Evolutionary conservation across 1,140 invertebrate genomes (phyloP).

Genomic region (Achroia grisella): DNA sequence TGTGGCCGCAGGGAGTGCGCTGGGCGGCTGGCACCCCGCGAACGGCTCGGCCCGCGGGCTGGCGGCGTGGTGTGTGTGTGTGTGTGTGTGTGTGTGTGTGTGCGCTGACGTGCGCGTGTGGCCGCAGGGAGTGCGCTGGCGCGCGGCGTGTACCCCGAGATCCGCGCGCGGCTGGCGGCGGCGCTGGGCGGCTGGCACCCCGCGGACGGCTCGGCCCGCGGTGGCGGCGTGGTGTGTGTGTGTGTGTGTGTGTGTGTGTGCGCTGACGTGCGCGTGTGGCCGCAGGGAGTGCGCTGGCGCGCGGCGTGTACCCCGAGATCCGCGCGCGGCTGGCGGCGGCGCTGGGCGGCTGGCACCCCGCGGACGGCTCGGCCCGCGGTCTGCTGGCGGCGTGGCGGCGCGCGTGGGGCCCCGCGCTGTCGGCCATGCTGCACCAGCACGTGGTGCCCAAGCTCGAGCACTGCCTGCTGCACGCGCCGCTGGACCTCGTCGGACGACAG

Average conservation of each 20-base stretch:
- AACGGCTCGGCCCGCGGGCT: constrained; percentile 93
- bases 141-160: constrained; percentile 90
- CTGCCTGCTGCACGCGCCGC: constrained; percentile 80
- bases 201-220: constrained; percentile 90
- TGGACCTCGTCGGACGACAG: constrained; percentile 81
- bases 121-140: constrained; percentile 80
- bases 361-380: constrained; percentile 91
- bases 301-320: constrained; percentile 92
- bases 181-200: constrained; percentile 95
- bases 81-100: constrained; percentile 52
- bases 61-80: constrained; percentile 90
- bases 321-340: constrained; percentile 93
- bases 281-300: constrained; percentile 78
- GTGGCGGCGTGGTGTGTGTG: constrained; percentile 92
- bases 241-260: not conserved
- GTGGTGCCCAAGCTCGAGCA: constrained; percentile 92
- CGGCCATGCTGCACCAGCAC: constrained; percentile 90
- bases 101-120: constrained; percentile 83
- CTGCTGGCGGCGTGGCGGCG: constrained; percentile 94
- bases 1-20: constrained; percentile 84
- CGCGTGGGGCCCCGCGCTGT: constrained; percentile 86
- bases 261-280: constrained; percentile 86
- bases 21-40: constrained; percentile 93
- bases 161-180: constrained; percentile 91
- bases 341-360: constrained; percentile 92